Evolutionary conservation across 1,140 invertebrate genomes (phyloP), one percentile per base, ranked within the genome.

Genomic region (Bombus affinis): DNA sequence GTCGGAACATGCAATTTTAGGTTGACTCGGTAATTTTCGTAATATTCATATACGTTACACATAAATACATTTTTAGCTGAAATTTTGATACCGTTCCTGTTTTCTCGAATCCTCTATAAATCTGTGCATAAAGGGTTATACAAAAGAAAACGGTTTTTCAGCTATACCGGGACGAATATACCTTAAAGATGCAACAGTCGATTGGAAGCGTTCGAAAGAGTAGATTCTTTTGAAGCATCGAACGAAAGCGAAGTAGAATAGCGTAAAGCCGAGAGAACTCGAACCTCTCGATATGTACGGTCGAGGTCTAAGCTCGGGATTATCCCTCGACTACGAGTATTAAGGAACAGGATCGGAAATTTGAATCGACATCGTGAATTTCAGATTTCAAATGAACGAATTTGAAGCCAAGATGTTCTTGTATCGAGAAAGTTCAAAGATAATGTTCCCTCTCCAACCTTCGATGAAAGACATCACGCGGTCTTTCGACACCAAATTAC

Each of bases 301-400:
- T 28, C 22, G 18, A 65, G 47, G 18, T 59, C 13, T 74, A 78
- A 83, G 68, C 66, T 53, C 12, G 37, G 32, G 79, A 86, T 88
- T 86, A 86, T 78, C 74, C 86, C 25, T 74, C 32, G 42, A 82
- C 86, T 65, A 62, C 47, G 5, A 28, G 75, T 88, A 81, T 81
- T 37, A 72, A 39, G 47, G 44, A 65, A 42, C n/a, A 59, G 70
- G 39, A 81, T 85, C 35, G 65, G 5, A 53, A 77, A 86, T 88
- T 73, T 44, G 62, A 78, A 78, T 78, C 35, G 76, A 65, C 62
- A 32, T 18, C 39, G 42, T 32, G 76, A 47, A 78, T 78, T 78
- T 32, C n/a, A 44, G 44, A 37, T 39, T 62, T 62, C 28, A 2
- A 62, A 62, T 62, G 10, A 62, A n/a, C 18, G 18, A 53, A 53